These are phyloP conservation scores for Aleiodes leptofemur DNA, from an alignment of 2,888 invertebrate species.

Conservation along the genomic window DNA sequence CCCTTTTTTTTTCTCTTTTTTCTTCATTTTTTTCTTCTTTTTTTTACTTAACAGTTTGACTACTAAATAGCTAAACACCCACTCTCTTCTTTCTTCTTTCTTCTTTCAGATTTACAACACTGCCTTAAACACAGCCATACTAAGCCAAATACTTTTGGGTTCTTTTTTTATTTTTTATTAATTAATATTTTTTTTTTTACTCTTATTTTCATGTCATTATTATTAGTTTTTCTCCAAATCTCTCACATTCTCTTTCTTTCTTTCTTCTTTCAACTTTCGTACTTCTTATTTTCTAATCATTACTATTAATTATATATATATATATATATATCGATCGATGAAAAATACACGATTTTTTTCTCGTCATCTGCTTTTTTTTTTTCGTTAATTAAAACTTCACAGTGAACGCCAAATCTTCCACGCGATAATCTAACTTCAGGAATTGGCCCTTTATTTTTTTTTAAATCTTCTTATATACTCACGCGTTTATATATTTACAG, in stretches of 20 bases:
- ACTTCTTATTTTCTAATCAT: neutral
- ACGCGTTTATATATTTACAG: slow-evolving; percentile 26
- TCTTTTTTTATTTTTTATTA: slow-evolving; percentile 56
- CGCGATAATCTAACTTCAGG: neutral
- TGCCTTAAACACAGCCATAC: slow-evolving; percentile 79
- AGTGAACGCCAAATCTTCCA: neutral
- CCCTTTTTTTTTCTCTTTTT: slow-evolving; percentile 21
- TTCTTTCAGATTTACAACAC: slow-evolving; percentile 69
- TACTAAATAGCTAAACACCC: slow-evolving; percentile 62
- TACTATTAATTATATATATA: neutral
- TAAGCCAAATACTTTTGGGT: slow-evolving; percentile 79
- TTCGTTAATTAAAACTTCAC: slow-evolving; percentile 15
- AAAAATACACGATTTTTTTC: slow-evolving; percentile 10
- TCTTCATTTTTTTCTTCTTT: slow-evolving; percentile 47
- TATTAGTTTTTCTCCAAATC: slow-evolving; percentile 45
- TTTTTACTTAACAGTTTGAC: slow-evolving; percentile 57
- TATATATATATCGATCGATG: neutral
- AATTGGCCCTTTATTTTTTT: slow-evolving; percentile 46
- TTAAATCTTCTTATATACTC: slow-evolving; percentile 49
- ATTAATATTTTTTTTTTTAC: neutral
- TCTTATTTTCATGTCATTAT: slow-evolving; percentile 61
- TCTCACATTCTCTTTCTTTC: slow-evolving; percentile 29
- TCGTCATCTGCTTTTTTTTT: neutral
- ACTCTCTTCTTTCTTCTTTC: slow-evolving; percentile 48
- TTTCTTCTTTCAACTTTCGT: neutral